Conservation (phyloP, 2,888 invertebrate species). For the Nemapogon koenigi region DNA sequence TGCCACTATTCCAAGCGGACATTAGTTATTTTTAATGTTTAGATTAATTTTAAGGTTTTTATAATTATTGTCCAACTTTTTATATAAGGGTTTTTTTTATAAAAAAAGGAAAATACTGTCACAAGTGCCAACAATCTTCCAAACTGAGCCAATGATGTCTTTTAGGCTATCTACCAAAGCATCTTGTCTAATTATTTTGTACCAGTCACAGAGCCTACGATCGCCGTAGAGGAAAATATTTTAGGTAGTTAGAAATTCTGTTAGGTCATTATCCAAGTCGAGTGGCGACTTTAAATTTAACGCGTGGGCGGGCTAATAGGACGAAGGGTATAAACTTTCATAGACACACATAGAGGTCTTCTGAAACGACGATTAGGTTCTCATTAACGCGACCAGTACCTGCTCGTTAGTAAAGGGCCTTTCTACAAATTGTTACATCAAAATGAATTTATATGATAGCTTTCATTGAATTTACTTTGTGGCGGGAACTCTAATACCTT, state of each 20-base stretch:
- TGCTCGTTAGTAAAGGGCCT: slow-evolving; percentile 8
- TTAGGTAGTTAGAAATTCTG: too few species aligned
- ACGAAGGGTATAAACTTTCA: slow-evolving; percentile 1
- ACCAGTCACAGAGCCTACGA: too few species aligned
- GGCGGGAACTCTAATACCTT: slow-evolving; percentile 6
- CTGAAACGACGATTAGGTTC: slow-evolving; percentile 6
- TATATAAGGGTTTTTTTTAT: too few species aligned
- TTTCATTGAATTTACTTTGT: slow-evolving; percentile 9
- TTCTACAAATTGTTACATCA: slow-evolving; percentile 8
- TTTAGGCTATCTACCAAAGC: too few species aligned
- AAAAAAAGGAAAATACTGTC: neutral
- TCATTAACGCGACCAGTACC: slow-evolving; percentile 8
- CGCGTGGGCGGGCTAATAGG: slow-evolving; percentile 2
- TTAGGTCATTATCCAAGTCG: slow-evolving; percentile 3
- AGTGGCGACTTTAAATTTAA: slow-evolving; percentile 1
- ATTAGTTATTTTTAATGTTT: too few species aligned
- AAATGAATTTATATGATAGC: slow-evolving; percentile 9
- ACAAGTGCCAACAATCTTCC: too few species aligned
- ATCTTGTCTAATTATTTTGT: too few species aligned
- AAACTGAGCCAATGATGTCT: too few species aligned
- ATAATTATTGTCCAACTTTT: too few species aligned
- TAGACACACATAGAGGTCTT: slow-evolving; percentile 1
- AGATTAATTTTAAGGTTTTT: too few species aligned
- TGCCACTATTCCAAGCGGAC: too few species aligned
- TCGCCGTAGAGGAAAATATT: too few species aligned